Evolutionary conservation across 2,888 invertebrate genomes (phyloP).

Genomic region (Seira musarum): DNA sequence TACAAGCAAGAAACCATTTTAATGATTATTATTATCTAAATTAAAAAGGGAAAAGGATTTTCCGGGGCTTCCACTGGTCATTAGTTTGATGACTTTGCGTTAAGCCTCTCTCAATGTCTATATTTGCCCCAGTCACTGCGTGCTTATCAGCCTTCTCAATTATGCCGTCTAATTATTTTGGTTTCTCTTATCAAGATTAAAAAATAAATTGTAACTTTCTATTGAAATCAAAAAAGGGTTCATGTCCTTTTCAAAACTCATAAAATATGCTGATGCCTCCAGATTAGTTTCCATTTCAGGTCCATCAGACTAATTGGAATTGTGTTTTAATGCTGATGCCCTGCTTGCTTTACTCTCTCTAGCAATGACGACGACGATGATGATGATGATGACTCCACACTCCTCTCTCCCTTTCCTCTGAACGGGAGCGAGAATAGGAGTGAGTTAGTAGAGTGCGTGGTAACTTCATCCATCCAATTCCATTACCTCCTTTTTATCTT

Average conservation of each 20-base stretch:
- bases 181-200: too few species aligned
- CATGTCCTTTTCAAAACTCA: conserved; percentile 13
- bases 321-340: conserved; percentile 39
- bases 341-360: background rate
- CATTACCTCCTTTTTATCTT: background rate
- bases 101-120: background rate
- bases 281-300: conserved; percentile 20
- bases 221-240: background rate
- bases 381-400: background rate
- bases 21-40: background rate
- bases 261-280: conserved; percentile 29
- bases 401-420: too few species aligned
- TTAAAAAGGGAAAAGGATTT: background rate
- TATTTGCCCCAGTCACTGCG: background rate
- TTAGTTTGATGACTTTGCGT: background rate
- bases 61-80: background rate
- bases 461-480: background rate
- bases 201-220: background rate
- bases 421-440: background rate
- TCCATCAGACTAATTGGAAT: conserved; percentile 46
- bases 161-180: background rate
- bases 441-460: background rate
- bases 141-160: background rate
- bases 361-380: too few species aligned
- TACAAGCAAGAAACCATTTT: background rate